These are phyloP conservation scores for Escarpia spicata DNA, from an alignment of 2,888 invertebrate genomes.

Conservation along the genomic window DNA sequence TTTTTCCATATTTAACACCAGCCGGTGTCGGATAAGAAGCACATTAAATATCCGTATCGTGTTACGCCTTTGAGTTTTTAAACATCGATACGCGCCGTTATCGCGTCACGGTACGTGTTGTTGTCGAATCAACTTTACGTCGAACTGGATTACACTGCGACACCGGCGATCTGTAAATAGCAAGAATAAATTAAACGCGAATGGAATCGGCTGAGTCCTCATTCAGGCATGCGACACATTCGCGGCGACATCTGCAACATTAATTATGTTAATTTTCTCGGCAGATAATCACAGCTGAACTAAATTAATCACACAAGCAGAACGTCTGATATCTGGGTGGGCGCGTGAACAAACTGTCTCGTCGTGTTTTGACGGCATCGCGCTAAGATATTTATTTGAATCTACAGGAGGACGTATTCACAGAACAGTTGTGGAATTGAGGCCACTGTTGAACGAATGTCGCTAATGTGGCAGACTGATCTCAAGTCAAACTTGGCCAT, in stretches of 20 bases:
- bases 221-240: neutral
- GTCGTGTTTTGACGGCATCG: neutral
- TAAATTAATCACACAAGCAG: constrained; percentile 2
- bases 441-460: neutral
- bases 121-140: neutral
- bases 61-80: neutral
- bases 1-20: neutral
- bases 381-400: neutral
- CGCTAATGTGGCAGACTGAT: neutral
- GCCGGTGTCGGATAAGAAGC: neutral
- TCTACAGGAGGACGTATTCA: neutral
- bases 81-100: neutral
- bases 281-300: constrained; percentile 1
- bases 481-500: neutral
- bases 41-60: neutral
- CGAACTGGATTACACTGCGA: neutral
- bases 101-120: neutral
- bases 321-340: neutral
- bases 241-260: neutral
- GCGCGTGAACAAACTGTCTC: neutral
- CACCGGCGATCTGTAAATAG: neutral
- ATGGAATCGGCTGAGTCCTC: neutral
- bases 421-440: neutral
- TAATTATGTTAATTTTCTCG: neutral
- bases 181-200: neutral